Base-by-base conservation (phyloP, 2,888 invertebrate species). In the Pyrrhosoma nymphula region DNA sequence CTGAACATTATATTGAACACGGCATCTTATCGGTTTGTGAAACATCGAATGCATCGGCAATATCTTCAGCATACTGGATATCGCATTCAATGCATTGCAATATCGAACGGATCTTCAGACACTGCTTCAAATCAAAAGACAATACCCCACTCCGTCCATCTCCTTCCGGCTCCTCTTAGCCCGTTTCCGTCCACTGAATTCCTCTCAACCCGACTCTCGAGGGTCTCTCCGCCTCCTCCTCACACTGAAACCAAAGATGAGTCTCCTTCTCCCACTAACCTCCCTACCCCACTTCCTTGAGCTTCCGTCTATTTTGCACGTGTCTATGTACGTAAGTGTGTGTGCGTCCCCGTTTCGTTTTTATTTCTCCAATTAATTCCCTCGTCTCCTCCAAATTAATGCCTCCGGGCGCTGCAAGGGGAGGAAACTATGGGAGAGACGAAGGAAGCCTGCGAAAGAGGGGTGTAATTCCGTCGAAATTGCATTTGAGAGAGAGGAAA, bases 351-450 rank as follows among this genome's bases (percentile, higher is more conserved):
- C 55, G 47, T n/a, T 89, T 35, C 35, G 82, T 82, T 82, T 82
- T 82, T 82, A 82, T 82, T 82, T 35, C 82, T 82, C 82, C 82
- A 82, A 82, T 82, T 82, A 82, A 82, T 82, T 82, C 82, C 82
- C 82, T 82, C 30, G 82, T 35, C 82, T 82, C 30, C 82, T 82
- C 35, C 82, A 82, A 82, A 82, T 82, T 82, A 82, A 82, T 82
- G 82, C 82, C 82, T 82, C 82, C 30, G 82, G n/a, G 82, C 35
- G 82, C 1, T 8, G 60, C 60, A 16, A 30, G 82, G 16, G 16
- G 30, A 6, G 82, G 30, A 82, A 1, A 8, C 60, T 8, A 1
- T 26, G 8, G 2, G 69, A 12, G 69, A 26, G 23, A 12, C 26
- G n/a, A 26, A 26, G 69, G 60, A 60, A 60, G 60, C 18, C 16